Conservation (phyloP, 2,888 invertebrate species). For the Aethes cnicana region DNA sequence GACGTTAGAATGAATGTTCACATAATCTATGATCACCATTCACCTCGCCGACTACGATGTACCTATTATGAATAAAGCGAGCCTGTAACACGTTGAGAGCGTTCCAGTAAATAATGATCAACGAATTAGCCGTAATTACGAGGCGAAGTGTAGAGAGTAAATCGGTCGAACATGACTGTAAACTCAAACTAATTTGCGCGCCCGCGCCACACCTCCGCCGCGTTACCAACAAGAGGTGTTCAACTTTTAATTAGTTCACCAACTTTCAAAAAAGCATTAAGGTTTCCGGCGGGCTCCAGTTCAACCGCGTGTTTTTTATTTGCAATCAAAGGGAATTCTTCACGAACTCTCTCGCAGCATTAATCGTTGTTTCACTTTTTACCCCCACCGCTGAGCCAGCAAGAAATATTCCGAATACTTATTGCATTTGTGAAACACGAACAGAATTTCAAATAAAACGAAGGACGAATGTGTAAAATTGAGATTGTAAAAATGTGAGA, state of each 20-base stretch:
- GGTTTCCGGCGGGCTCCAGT: constrained; percentile 51
- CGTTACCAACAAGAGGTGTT: constrained; percentile 65
- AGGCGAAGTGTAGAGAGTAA: constrained; percentile 23
- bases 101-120: constrained; percentile 8
- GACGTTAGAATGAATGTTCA: too few relatives aligned
- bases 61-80: too few relatives aligned
- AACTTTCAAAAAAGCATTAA: constrained; percentile 67
- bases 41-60: too few relatives aligned
- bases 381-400: background rate
- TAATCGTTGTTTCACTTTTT: constrained; percentile 22
- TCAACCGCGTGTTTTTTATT: constrained; percentile 52
- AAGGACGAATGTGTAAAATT: constrained; percentile 42
- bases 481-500: constrained; percentile 47
- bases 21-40: too few relatives aligned
- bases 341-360: constrained; percentile 16
- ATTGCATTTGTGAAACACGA: constrained; percentile 5
- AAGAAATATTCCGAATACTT: constrained; percentile 17
- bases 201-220: constrained; percentile 48
- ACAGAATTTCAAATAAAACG: constrained; percentile 28
- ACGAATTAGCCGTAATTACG: constrained; percentile 13
- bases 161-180: constrained; percentile 42
- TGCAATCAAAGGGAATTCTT: constrained; percentile 32
- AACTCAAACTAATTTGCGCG: constrained; percentile 55
- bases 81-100: background rate
- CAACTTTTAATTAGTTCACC: constrained; percentile 75